These are phyloP conservation scores for Trichopria drosophilae DNA, from an alignment of 2,888 invertebrate species.

Conservation along the genomic window DNA sequence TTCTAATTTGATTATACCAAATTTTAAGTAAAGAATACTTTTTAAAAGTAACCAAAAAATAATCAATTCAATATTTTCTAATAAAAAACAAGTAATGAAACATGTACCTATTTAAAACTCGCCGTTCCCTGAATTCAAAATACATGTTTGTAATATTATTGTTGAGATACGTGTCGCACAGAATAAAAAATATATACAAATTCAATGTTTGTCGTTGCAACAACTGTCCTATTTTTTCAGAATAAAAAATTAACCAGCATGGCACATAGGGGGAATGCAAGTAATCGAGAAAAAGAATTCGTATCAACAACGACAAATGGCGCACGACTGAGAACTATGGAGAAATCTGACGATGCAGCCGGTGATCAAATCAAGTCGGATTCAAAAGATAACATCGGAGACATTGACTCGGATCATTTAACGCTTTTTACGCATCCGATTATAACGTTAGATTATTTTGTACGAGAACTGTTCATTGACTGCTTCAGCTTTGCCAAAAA, in stretches of 20 bases:
- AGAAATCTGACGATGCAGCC: conserved; percentile 24
- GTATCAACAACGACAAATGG: conserved; percentile 38
- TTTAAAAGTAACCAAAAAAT: too few relatives aligned
- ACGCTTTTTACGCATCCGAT: conserved; percentile 56
- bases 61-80: too few relatives aligned
- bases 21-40: too few relatives aligned
- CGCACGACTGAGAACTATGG: conserved; percentile 33
- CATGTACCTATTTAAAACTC: too few relatives aligned
- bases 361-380: not conserved
- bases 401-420: conserved; percentile 50
- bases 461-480: conserved; percentile 53
- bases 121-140: too few relatives aligned
- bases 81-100: too few relatives aligned
- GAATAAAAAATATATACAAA: conserved; percentile 13
- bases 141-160: too few relatives aligned
- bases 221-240: conserved; percentile 39
- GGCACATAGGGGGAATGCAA: conserved; percentile 48
- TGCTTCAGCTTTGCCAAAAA: conserved; percentile 50
- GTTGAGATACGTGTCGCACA: conserved; percentile 12
- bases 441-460: conserved; percentile 53
- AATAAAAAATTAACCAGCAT: conserved; percentile 48
- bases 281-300: conserved; percentile 49
- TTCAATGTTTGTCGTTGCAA: conserved; percentile 10
- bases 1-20: too few relatives aligned
- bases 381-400: conserved; percentile 22